A percentile compares a stretch with the other conserved stretches of the same genome.
Conservation (phyloP, 2,113 vertebrate species). For the Melanerpes formicivorus region DNA sequence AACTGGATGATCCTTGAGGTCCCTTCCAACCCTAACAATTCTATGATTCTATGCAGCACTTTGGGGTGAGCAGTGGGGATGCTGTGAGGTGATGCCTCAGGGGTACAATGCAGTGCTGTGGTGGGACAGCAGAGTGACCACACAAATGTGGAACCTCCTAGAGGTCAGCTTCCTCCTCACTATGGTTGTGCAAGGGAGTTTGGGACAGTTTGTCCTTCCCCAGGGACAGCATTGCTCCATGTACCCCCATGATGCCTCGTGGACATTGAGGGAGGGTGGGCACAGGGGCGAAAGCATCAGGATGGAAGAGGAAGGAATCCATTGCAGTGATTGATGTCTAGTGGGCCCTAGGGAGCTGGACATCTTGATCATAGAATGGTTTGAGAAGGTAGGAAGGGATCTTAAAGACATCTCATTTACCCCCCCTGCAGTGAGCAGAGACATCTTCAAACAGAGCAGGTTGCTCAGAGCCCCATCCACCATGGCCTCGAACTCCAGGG, state of each 20-base stretch:
- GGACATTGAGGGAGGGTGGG: not conserved
- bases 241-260: not conserved
- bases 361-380: not conserved
- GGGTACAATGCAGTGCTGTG: not conserved
- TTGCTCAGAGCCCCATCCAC: not conserved
- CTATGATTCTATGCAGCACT: too few relatives aligned
- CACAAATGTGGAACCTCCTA: not conserved
- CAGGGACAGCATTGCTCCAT: not conserved
- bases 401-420: not conserved
- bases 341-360: not conserved
- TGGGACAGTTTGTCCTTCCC: not conserved
- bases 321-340: not conserved
- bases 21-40: too few relatives aligned
- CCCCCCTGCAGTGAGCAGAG: not conserved
- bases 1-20: too few relatives aligned
- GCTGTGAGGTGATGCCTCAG: fast-evolving
- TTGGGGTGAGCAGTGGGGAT: not conserved
- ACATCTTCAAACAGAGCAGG: not conserved
- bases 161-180: not conserved
- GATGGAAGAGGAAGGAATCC: not conserved
- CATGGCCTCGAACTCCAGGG: not conserved
- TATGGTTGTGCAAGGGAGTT: not conserved
- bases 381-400: not conserved
- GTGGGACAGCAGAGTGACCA: not conserved
- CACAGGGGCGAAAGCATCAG: fast-evolving